These are phyloP conservation scores for Motacilla alba DNA, from an alignment of 2,113 vertebrate genomes.

Conservation along the genomic window DNA sequence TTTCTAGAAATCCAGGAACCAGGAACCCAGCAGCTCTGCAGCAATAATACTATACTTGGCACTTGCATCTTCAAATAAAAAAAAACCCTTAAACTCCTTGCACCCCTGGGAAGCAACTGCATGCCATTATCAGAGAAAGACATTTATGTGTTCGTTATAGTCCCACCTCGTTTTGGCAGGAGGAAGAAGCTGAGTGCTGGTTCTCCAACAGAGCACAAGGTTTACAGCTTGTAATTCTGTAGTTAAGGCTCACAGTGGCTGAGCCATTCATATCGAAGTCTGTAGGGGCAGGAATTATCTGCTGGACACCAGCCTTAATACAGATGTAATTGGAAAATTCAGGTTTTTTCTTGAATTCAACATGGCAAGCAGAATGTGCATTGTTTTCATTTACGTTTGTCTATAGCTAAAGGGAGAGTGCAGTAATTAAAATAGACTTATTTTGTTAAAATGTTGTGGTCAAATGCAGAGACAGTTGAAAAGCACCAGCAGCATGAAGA, in stretches of 20 bases:
- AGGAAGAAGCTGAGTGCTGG: not conserved
- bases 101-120: not conserved
- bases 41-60: slow-evolving; percentile 9
- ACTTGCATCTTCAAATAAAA: slow-evolving; percentile 17
- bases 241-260: slow-evolving; percentile 9
- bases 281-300: not conserved
- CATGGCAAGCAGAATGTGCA: not conserved
- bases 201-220: not conserved
- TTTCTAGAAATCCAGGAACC: slow-evolving; percentile 3
- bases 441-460: not conserved
- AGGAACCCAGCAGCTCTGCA: slow-evolving; percentile 15
- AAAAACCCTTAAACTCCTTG: not conserved
- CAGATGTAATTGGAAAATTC: not conserved
- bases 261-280: not conserved
- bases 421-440: not conserved
- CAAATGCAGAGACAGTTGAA: not conserved
- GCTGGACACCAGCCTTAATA: not conserved
- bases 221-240: slow-evolving; percentile 31
- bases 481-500: not conserved
- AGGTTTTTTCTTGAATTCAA: not conserved
- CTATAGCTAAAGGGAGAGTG: not conserved
- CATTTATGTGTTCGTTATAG: not conserved
- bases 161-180: slow-evolving; percentile 27
- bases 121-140: slow-evolving; percentile 2
- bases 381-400: not conserved